Percentiles rank a stretch among this genome's conserved stretches.
Evolutionary conservation across 2,888 invertebrate species (phyloP).

Genomic region (Philhelius pedissequus): DNA sequence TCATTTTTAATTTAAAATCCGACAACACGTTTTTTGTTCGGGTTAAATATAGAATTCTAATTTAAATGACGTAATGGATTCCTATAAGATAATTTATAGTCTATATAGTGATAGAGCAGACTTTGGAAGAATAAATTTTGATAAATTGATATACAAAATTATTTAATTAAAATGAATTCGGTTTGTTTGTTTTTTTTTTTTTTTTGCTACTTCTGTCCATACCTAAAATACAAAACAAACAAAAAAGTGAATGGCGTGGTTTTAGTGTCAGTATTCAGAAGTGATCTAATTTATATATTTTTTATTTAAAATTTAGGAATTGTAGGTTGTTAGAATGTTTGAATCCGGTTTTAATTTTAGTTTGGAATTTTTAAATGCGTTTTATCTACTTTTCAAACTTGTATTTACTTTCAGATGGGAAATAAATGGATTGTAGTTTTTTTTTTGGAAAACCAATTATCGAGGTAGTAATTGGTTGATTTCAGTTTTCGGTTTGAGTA

Average conservation of each 20-base stretch:
- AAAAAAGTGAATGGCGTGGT: neutral
- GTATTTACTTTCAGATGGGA: neutral
- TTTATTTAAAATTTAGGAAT: neutral
- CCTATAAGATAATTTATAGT: slow-evolving; percentile 1
- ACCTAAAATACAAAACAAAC: neutral
- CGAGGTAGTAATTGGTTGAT: too few species aligned
- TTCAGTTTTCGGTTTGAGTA: too few species aligned
- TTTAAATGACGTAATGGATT: neutral
- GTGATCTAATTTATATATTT: neutral
- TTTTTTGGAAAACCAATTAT: neutral
- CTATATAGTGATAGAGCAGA: neutral
- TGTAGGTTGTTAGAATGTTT: neutral
- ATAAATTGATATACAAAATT: slow-evolving; percentile 6
- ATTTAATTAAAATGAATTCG: neutral
- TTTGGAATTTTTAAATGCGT: neutral
- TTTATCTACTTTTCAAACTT: neutral
- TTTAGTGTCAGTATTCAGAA: neutral
- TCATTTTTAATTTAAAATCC: neutral
- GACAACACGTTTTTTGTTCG: neutral
- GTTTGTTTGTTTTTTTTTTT: neutral
- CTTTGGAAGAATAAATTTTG: slow-evolving; percentile 1
- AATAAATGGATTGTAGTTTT: neutral
- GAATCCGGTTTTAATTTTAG: neutral
- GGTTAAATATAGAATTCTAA: neutral
- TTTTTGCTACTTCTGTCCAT: too few species aligned